These are phyloP conservation scores for Danio choprae DNA, from an alignment of 2,797 vertebrate species.

Conservation along the genomic window DNA sequence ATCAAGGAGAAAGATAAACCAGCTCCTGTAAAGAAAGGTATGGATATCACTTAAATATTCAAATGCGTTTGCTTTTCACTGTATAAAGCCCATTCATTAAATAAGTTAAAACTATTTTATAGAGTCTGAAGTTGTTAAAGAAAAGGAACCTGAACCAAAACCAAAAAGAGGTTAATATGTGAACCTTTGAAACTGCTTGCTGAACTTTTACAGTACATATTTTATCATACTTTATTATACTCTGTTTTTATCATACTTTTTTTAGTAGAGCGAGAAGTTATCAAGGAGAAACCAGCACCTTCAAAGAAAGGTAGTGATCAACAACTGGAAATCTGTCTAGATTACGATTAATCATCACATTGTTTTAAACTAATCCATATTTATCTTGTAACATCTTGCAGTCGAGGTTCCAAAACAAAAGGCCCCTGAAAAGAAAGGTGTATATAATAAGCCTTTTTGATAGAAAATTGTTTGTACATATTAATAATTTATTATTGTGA, in stretches of 20 bases:
- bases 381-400: background rate
- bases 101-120: background rate
- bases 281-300: constrained; percentile 25
- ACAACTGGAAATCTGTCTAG: too few relatives aligned
- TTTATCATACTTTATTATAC: background rate
- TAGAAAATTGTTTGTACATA: background rate
- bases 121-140: constrained; percentile 36
- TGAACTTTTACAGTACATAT: background rate
- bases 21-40: constrained; percentile 55
- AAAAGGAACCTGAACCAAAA: constrained; percentile 13
- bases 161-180: background rate
- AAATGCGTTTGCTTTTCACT: background rate
- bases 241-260: background rate
- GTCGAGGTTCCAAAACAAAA: constrained; percentile 57
- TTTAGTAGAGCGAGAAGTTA: constrained; percentile 9
- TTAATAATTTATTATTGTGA: too few relatives aligned
- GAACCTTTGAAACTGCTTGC: background rate
- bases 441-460: background rate
- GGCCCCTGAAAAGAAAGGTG: constrained; percentile 64
- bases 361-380: too few relatives aligned
- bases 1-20: constrained; percentile 40
- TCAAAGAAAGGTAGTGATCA: constrained; percentile 10
- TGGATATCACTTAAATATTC: background rate
- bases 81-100: background rate
- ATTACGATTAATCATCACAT: background rate